Conservation (phyloP, 30 jellyfish, hydroid and myxozoan species). For the Pelagia noctiluca region DNA sequence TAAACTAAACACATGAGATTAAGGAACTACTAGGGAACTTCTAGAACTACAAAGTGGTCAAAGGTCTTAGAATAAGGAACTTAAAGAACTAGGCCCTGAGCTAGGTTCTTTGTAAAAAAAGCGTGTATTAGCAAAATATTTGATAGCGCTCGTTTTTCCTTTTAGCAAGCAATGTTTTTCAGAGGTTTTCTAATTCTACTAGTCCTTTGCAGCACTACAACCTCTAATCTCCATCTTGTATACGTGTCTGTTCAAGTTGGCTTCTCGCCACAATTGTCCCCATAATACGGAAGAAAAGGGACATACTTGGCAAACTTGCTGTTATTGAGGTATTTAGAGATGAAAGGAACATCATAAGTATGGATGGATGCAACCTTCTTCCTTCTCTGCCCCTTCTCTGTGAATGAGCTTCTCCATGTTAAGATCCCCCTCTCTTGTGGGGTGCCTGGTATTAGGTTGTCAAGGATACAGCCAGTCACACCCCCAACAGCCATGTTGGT, state of each 20-base stretch:
- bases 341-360: slow-evolving; percentile 84
- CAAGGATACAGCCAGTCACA: slow-evolving; percentile 82
- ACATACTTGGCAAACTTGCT: slow-evolving; percentile 51
- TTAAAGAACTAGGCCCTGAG: too few species aligned
- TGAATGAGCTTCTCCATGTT: slow-evolving; percentile 76
- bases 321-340: slow-evolving; percentile 44
- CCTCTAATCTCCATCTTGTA: too few species aligned
- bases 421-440: slow-evolving; percentile 87
- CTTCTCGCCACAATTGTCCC: not conserved
- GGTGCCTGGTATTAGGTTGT: slow-evolving; percentile 94
- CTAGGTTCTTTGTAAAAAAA: too few species aligned
- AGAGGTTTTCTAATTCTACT: too few species aligned
- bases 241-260: slow-evolving; percentile 49
- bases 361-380: slow-evolving; percentile 85
- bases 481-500: slow-evolving; percentile 99
- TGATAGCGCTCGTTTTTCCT: too few species aligned
- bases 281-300: slow-evolving; percentile 96
- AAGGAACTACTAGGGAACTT: too few species aligned
- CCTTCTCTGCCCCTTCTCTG: slow-evolving; percentile 2
- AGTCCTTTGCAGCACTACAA: too few species aligned
- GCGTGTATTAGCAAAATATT: too few species aligned
- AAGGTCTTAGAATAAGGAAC: too few species aligned
- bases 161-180: too few species aligned
- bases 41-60: too few species aligned
- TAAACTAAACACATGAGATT: too few species aligned